These are phyloP conservation scores for Oreochromis grahami DNA, from an alignment of 2,797 vertebrate species.

Conservation along the genomic window DNA sequence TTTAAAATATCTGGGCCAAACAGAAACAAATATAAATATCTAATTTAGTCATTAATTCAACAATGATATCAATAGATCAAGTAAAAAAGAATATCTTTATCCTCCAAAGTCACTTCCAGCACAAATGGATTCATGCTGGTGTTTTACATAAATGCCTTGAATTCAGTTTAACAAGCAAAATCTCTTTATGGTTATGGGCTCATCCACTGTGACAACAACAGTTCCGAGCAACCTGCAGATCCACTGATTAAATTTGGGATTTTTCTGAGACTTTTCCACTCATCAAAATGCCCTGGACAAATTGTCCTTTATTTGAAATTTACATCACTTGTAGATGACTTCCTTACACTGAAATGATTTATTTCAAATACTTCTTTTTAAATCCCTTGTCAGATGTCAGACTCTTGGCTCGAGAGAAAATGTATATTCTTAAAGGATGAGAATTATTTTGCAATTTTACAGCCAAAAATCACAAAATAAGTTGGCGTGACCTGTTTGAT, in stretches of 20 bases:
- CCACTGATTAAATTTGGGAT: neutral
- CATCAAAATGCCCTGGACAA: neutral
- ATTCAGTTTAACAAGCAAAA: neutral
- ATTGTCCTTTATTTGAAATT: neutral
- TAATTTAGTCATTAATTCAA: neutral
- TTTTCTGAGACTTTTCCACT: neutral
- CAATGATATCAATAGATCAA: neutral
- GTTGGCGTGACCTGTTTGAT: neutral
- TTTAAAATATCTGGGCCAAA: neutral
- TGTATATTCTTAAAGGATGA: neutral
- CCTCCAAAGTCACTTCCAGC: neutral
- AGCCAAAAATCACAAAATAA: neutral
- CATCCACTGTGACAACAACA: neutral
- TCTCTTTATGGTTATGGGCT: neutral
- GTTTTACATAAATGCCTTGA: neutral
- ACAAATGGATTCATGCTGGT: neutral
- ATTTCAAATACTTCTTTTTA: neutral
- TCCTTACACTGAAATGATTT: neutral
- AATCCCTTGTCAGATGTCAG: neutral
- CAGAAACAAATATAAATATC: neutral
- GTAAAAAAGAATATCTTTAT: neutral
- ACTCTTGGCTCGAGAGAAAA: neutral
- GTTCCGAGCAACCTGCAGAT: neutral
- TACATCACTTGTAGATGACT: neutral
- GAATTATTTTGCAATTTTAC: neutral